Base-by-base conservation (phyloP, 1,140 invertebrate genomes). In the Platorchestia sp. region DNA sequence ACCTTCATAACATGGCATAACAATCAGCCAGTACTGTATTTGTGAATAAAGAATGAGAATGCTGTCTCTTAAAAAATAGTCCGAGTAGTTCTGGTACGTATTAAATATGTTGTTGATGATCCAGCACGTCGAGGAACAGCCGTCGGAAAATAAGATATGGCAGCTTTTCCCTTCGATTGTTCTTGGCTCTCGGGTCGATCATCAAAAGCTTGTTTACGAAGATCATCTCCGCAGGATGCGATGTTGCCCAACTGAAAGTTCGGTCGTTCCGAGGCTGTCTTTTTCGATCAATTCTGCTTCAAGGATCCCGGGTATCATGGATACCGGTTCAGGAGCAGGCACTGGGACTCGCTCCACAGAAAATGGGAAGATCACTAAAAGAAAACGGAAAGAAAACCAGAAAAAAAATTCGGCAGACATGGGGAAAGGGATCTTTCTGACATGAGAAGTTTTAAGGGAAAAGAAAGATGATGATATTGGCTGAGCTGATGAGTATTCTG, bases 121-220 rank as follows among this genome's bases (percentile, higher is more conserved):
- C 59, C 36, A 75, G 59, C 3, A 27, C 59, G 59, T 75, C 59
- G 59, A 27, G 27, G 59, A 3, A 36, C 59, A 75, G 3, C 59
- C 10, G 14, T 75, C 59, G 59, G 59, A 75, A 75, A 75, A 75
- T 75, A 75, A 75, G 59, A 75, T 75, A 75, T 75, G 59, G 59
- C 3, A 75, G 59, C 10, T 75, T 14, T 36, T 75, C 59, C 27
- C 36, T 75, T 75, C 14, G 59, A 75, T 75, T 75, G 59, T 75
- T 75, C 10, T 27, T 36, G 27, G 10, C 27, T 75, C 59, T 75
- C 59, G 59, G 59, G 59, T 75, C 59, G 59, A 75, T 75, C 59
- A 75, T 75, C 59, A 75, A 75, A 75, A 75, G 59, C 59, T 75
- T 75, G 59, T 75, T 75, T 75, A 75, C 59, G 59, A 75, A 75